These are phyloP conservation scores for Menidia beryllina DNA, from an alignment of 2,113 vertebrate genomes.

Conservation along the genomic window DNA sequence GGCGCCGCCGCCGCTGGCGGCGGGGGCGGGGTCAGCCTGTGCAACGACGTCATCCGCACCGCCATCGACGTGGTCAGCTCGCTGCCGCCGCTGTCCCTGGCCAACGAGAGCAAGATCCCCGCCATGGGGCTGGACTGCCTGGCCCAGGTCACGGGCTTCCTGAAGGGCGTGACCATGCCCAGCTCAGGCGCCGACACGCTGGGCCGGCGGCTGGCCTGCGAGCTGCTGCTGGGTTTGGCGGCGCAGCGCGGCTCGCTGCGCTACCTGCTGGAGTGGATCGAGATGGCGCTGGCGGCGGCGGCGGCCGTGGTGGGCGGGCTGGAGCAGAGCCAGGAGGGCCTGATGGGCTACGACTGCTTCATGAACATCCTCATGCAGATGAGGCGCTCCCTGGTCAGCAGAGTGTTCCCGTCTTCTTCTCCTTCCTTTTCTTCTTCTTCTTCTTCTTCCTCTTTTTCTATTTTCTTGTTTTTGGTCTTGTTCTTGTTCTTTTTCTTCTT, in stretches of 20 bases:
- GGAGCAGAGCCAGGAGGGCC: slow-evolving; percentile 87
- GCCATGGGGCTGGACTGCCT: slow-evolving; percentile 98
- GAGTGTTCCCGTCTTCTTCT: no score
- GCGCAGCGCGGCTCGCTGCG: slow-evolving; percentile 93
- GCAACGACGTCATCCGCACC: slow-evolving; percentile 94
- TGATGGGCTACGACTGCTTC: slow-evolving; percentile 97
- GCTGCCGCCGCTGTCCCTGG: slow-evolving; percentile 91
- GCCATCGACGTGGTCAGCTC: slow-evolving; percentile 96
- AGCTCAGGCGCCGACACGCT: slow-evolving; percentile 95
- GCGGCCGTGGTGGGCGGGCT: slow-evolving; percentile 88
- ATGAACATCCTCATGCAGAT: slow-evolving; percentile 97
- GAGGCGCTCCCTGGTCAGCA: slow-evolving; percentile 94
- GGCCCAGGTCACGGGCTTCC: slow-evolving; percentile 94
- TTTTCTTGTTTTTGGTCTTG: no score
- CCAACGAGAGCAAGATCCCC: slow-evolving; percentile 97
- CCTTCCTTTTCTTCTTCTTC: no score
- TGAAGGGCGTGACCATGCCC: slow-evolving; percentile 96
- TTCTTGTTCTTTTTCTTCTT: no score
- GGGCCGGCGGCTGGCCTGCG: slow-evolving; percentile 92
- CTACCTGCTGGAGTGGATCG: slow-evolving; percentile 93
- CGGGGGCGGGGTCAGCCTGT: slow-evolving; percentile 86
- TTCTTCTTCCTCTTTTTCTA: no score
- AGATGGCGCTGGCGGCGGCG: slow-evolving; percentile 95
- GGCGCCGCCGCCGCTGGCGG: slow-evolving; percentile 39
- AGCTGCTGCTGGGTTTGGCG: slow-evolving; percentile 93